Evolutionary conservation across 2,113 vertebrate species (phyloP).

Genomic region (Corynorhinus townsendii): DNA sequence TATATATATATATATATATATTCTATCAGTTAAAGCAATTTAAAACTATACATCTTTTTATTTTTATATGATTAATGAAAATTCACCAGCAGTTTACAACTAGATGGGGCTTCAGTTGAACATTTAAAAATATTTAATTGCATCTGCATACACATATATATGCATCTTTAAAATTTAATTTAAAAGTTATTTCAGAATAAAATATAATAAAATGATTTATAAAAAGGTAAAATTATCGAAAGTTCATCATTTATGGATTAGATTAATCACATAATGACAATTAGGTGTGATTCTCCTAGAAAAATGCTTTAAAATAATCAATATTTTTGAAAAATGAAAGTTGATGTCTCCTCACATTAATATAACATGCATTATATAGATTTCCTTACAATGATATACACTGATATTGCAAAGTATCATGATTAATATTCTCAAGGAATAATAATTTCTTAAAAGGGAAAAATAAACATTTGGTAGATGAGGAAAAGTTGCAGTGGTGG

Average conservation of each 20-base stretch:
- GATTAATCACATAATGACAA: not conserved
- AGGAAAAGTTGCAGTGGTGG: not conserved
- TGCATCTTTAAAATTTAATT: not conserved
- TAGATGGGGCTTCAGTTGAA: not conserved
- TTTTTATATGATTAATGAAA: not conserved
- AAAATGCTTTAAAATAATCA: not conserved
- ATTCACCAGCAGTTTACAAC: not conserved
- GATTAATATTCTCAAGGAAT: not conserved
- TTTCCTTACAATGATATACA: not conserved
- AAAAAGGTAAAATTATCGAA: not conserved
- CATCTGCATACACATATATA: not conserved
- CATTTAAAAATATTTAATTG: not conserved
- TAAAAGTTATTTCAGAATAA: not conserved
- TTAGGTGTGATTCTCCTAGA: not conserved
- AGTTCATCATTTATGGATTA: not conserved
- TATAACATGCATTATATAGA: not conserved
- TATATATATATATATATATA: not conserved
- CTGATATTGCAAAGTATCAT: not conserved
- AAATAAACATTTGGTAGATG: not conserved
- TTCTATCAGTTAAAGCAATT: not conserved
- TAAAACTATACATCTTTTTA: not conserved
- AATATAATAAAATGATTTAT: not conserved
- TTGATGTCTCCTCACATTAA: not conserved
- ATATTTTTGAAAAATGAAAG: not conserved
- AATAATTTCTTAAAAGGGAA: not conserved